These are phyloP conservation scores for Scopus umbretta DNA, from an alignment of 2,113 vertebrate species.

Conservation along the genomic window DNA sequence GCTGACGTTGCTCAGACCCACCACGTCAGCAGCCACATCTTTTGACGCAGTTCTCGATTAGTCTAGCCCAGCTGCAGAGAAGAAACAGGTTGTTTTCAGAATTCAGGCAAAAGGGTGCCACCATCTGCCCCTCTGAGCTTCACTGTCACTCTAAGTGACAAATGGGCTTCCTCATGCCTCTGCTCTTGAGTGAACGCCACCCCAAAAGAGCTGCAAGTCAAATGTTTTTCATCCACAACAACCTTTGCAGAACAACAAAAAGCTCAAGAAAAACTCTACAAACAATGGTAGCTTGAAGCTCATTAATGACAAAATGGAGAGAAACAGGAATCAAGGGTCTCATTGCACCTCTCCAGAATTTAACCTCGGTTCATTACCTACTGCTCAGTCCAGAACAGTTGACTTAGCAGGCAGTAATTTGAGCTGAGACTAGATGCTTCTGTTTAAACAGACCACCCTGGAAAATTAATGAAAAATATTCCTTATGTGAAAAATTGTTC, in stretches of 20 bases:
- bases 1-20: constrained; percentile 33
- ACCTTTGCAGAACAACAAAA: not conserved
- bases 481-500: not conserved
- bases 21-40: constrained; percentile 40
- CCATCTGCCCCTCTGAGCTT: not conserved
- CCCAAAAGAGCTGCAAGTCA: not conserved
- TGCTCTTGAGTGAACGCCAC: not conserved
- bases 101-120: not conserved
- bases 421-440: not conserved
- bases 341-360: not conserved
- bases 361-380: fast-evolving
- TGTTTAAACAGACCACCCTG: not conserved
- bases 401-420: not conserved
- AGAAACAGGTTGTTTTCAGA: not conserved
- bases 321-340: not conserved
- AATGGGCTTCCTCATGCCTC: not conserved
- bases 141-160: not conserved
- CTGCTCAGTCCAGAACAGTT: not conserved
- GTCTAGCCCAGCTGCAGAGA: not conserved
- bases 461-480: not conserved
- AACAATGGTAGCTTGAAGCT: not conserved
- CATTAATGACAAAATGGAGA: not conserved
- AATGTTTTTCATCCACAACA: not conserved
- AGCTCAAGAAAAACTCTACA: not conserved
- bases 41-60: not conserved